Evolutionary conservation across 2,113 vertebrate genomes (phyloP).

Genomic region (Clinocottus analis): DNA sequence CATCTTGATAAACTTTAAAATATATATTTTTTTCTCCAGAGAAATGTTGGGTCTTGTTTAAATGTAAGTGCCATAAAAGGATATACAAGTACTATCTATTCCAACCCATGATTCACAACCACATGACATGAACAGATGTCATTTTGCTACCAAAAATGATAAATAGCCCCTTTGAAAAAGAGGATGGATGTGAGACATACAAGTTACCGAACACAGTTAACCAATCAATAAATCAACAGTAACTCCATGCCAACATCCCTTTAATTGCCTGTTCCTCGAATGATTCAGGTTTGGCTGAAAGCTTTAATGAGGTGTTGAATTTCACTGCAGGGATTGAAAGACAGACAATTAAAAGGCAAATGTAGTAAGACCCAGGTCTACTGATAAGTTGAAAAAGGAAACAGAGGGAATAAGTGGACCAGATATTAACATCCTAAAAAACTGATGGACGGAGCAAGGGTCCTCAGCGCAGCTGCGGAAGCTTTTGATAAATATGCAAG

Average conservation of each 20-base stretch:
- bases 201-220: conserved; percentile 46
- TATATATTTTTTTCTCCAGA: neutral
- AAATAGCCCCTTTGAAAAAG: conserved; percentile 9
- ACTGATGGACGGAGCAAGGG: conserved; percentile 24
- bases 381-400: conserved; percentile 42
- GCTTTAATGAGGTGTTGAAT: conserved; percentile 77
- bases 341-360: conserved; percentile 71
- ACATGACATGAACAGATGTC: conserved; percentile 4
- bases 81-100: neutral
- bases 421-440: conserved; percentile 41
- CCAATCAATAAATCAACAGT: conserved; percentile 72
- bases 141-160: conserved; percentile 28
- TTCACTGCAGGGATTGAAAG: conserved; percentile 66
- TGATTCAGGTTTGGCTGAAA: conserved; percentile 56
- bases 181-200: conserved; percentile 33
- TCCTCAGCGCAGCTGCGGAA: conserved; percentile 12
- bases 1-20: neutral
- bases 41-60: conserved; percentile 4
- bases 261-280: conserved; percentile 76
- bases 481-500: conserved; percentile 12
- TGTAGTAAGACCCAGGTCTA: conserved; percentile 52
- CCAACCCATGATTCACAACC: conserved; percentile 5
- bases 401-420: conserved; percentile 13
- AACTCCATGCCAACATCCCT: conserved; percentile 60
- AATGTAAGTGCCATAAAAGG: neutral